Conservation (phyloP, 2,888 invertebrate genomes). For the Drosophila tanythrix region DNA sequence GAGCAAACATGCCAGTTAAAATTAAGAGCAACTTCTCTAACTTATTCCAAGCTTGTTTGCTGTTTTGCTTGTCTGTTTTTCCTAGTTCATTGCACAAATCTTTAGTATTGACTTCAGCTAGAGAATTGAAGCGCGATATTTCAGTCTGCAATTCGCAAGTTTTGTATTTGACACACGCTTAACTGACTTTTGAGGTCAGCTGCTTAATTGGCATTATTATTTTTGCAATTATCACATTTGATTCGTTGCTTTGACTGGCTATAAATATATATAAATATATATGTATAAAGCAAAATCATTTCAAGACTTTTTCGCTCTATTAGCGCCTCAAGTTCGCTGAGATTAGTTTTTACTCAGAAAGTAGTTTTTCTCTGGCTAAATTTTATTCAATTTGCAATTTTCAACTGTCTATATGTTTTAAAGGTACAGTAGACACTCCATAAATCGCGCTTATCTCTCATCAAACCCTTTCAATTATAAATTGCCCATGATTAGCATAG, state of each 20-base stretch:
- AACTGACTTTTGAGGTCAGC: not conserved
- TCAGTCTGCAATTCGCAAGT: not conserved
- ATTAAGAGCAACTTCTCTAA: not conserved
- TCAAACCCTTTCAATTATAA: constrained; percentile 18
- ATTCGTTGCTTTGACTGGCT: not conserved
- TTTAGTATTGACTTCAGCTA: not conserved
- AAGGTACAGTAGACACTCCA: constrained; percentile 1
- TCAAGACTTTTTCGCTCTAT: too few relatives aligned
- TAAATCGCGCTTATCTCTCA: constrained; percentile 10
- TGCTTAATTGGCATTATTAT: not conserved
- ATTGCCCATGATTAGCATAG: not conserved
- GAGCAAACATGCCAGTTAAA: not conserved
- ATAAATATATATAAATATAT: not conserved
- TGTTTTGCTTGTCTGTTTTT: not conserved
- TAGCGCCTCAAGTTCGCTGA: not conserved
- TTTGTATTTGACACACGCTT: not conserved
- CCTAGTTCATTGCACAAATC: not conserved
- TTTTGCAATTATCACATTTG: not conserved
- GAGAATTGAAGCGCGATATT: not conserved
- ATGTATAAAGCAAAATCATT: not conserved
- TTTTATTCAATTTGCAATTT: not conserved
- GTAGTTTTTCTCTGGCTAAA: not conserved
- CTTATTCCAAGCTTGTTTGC: not conserved
- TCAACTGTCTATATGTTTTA: not conserved
- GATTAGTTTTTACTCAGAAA: too few relatives aligned